Conservation (phyloP, 2,113 vertebrate genomes). For the Rutilus rutilus region DNA sequence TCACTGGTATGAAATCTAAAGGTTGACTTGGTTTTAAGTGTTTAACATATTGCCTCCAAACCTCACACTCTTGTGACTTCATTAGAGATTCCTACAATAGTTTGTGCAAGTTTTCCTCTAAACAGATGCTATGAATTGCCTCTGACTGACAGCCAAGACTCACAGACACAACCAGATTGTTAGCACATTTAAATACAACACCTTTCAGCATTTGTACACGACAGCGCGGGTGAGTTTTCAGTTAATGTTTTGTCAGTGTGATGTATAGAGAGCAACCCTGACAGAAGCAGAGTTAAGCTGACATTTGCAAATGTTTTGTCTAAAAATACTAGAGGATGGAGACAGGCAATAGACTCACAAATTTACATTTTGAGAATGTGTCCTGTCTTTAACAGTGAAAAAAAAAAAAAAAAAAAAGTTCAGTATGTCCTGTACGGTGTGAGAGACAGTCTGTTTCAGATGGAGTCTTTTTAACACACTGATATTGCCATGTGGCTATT, state of each 20-base stretch:
- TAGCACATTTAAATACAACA: slow-evolving; percentile 28
- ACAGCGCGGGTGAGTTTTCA: not conserved
- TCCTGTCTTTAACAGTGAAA: not conserved
- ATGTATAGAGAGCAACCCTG: slow-evolving; percentile 2
- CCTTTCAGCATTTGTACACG: slow-evolving; percentile 5
- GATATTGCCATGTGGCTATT: slow-evolving; percentile 7
- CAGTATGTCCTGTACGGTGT: slow-evolving; percentile 1
- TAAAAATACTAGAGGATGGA: not conserved
- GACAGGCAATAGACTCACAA: not conserved
- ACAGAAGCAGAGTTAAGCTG: slow-evolving; percentile 24
- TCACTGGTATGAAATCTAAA: not conserved
- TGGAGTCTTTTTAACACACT: not conserved
- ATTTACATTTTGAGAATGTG: not conserved
- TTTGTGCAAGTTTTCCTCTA: not conserved
- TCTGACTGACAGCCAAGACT: slow-evolving; percentile 26
- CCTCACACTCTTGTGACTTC: not conserved
- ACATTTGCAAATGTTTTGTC: slow-evolving; percentile 4
- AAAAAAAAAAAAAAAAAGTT: not conserved
- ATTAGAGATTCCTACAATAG: not conserved
- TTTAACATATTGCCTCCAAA: not conserved
- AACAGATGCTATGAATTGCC: slow-evolving; percentile 8
- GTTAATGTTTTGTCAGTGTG: slow-evolving; percentile 4
- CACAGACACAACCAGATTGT: slow-evolving; percentile 2
- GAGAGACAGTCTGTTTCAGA: not conserved
- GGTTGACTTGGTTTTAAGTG: not conserved